A percentile compares a stretch with the other conserved stretches of the same genome.
Evolutionary conservation across 1,140 invertebrate species (phyloP).

Genomic region (Formica exsecta): DNA sequence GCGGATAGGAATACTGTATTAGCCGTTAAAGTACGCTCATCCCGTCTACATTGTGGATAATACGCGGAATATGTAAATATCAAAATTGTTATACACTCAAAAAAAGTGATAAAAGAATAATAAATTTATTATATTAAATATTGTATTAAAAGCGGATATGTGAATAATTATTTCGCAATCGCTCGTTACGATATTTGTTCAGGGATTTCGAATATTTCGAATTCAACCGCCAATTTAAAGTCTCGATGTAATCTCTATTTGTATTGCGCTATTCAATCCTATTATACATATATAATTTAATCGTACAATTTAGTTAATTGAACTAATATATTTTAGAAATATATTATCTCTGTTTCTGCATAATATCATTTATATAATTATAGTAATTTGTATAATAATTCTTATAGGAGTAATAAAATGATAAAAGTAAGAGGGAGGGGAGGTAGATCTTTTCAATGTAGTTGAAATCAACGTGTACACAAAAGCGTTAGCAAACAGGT

Average conservation of each 20-base stretch:
- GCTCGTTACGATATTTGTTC: not conserved
- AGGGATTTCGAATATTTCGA: not conserved
- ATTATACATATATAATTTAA: not conserved
- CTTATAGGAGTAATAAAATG: not conserved
- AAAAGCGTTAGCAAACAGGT: not conserved
- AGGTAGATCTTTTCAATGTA: not conserved
- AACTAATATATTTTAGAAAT: not conserved
- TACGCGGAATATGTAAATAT: not conserved
- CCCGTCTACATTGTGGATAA: not conserved
- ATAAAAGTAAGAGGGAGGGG: not conserved
- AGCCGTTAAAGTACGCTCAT: not conserved
- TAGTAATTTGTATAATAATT: constrained; percentile 9
- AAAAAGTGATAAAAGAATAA: not conserved
- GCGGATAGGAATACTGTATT: constrained; percentile 18
- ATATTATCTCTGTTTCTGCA: not conserved
- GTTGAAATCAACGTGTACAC: not conserved
- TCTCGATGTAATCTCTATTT: not conserved
- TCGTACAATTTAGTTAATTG: not conserved
- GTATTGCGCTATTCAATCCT: not conserved
- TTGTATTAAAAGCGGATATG: not conserved
- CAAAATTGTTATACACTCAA: not conserved
- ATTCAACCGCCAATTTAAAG: constrained; percentile 15
- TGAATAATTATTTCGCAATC: not conserved
- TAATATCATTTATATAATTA: not conserved
- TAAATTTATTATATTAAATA: not conserved